Percentiles rank a stretch among this genome's conserved stretches.
Evolutionary conservation across 1,140 invertebrate species (phyloP).

Genomic region (Eueides isabella): DNA sequence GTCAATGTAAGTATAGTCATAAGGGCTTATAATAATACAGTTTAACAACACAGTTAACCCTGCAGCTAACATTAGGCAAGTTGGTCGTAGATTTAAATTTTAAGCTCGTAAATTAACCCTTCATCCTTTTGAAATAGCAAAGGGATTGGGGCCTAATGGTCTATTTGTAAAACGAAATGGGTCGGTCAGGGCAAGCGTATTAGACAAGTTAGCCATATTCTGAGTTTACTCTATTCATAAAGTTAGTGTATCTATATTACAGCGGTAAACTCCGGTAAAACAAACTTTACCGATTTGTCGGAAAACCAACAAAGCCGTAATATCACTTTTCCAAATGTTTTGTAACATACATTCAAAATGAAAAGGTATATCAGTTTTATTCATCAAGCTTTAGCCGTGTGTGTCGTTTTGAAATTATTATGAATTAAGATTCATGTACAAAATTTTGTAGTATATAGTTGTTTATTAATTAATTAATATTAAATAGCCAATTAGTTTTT

Average conservation of each 20-base stretch:
- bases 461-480: neutral
- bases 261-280: slow-evolving; percentile 18
- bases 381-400: neutral
- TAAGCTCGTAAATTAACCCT: slow-evolving; percentile 81
- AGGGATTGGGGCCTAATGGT: slow-evolving; percentile 80
- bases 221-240: slow-evolving; percentile 62
- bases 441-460: neutral
- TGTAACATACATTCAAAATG: neutral
- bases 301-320: neutral
- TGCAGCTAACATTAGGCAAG: slow-evolving; percentile 74
- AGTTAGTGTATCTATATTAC: slow-evolving; percentile 35
- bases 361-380: neutral
- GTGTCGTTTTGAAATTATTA: neutral
- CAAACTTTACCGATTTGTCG: slow-evolving; percentile 24
- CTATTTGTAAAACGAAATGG: slow-evolving; percentile 81
- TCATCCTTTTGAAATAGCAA: slow-evolving; percentile 81
- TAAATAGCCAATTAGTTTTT: no score
- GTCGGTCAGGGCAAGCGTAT: slow-evolving; percentile 72
- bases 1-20: slow-evolving; percentile 45
- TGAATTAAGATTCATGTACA: neutral
- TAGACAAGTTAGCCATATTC: slow-evolving; percentile 78
- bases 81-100: slow-evolving; percentile 81
- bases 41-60: slow-evolving; percentile 78
- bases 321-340: slow-evolving; percentile 1
- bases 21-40: slow-evolving; percentile 70